Evolutionary conservation across 2,797 vertebrate species (phyloP).

Genomic region (Melanogrammus aeglefinus): DNA sequence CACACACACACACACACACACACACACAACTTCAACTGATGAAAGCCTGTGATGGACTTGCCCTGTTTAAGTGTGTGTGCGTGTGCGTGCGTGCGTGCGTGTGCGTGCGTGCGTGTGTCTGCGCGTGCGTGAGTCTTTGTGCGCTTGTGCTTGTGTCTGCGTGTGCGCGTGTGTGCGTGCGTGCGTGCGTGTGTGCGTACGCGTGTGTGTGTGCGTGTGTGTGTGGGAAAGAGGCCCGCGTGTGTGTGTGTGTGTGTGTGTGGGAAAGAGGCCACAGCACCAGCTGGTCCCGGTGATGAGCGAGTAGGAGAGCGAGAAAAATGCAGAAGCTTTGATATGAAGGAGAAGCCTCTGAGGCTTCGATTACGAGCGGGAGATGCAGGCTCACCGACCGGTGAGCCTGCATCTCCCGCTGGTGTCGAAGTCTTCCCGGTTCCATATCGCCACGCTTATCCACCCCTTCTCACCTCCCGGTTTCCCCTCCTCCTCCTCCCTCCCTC

Average conservation of each 20-base stretch:
- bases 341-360: no score
- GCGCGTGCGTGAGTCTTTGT: no score
- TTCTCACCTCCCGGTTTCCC: constrained; percentile 14
- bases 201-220: constrained; percentile 2
- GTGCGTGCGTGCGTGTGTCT: no score
- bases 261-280: constrained; percentile 21
- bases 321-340: constrained; percentile 43
- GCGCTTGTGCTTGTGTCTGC: constrained; percentile 6
- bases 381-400: constrained; percentile 39
- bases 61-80: not conserved
- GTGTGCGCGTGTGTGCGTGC: no score
- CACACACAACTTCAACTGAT: not conserved
- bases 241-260: no score
- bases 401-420: constrained; percentile 21
- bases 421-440: not conserved
- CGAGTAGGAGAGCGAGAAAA: constrained; percentile 49
- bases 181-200: no score
- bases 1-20: no score
- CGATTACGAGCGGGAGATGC: no score
- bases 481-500: no score
- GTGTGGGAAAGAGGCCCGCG: no score
- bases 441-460: not conserved
- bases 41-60: constrained; percentile 5
- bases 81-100: not conserved
- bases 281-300: constrained; percentile 49